Base-by-base conservation (phyloP, 2,113 vertebrate genomes). In the Forbesichthys agassizii region DNA sequence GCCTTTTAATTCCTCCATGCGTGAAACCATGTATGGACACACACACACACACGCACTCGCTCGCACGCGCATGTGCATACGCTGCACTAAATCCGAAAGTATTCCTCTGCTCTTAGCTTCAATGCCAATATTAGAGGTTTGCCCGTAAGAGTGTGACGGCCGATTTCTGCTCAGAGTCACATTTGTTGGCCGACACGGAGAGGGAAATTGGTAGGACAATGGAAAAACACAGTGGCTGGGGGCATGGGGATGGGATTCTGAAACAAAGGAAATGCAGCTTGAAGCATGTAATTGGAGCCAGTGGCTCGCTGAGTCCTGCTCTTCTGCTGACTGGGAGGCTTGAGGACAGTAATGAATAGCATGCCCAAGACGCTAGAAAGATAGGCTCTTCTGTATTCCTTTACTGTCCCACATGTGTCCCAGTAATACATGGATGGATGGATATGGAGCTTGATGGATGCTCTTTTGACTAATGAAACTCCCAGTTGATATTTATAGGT, bases 271-370 rank as follows among this genome's bases (percentile, higher is more conserved):
- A 79, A 79, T 67, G 62, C n/a, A 48, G 68, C 79, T 71, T 14
- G 60, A 64, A 83, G 84, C 79, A 73, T 79, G 80, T 84, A 89
- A 83, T 75, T 62, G 67, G 81, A 85, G 69, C 72, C 70, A 70
- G 33, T 72, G 61, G 16, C 82, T 82, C 72, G 65, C 61, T 79
- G 72, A 78, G 56, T 75, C 68, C 65, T 65, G 55, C 66, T 65
- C 77, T 84, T 87, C 71, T 81, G 89, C 87, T 88, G 84, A 90
- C 83, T 75, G 71, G 73, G 72, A 68, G 33, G 57, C 78, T 81
- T 82, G 80, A 68, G 79, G 81, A 55, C 69, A 73, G 74, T 87
- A 85, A 87, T 83, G 81, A 80, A 85, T 79, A 81, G 78, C 69
- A 72, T 80, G 66, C 48, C 68, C 36, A 72, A 68, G 75, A 86